Conservation (phyloP, 2,888 invertebrate genomes). For the Desoria tigrina region DNA sequence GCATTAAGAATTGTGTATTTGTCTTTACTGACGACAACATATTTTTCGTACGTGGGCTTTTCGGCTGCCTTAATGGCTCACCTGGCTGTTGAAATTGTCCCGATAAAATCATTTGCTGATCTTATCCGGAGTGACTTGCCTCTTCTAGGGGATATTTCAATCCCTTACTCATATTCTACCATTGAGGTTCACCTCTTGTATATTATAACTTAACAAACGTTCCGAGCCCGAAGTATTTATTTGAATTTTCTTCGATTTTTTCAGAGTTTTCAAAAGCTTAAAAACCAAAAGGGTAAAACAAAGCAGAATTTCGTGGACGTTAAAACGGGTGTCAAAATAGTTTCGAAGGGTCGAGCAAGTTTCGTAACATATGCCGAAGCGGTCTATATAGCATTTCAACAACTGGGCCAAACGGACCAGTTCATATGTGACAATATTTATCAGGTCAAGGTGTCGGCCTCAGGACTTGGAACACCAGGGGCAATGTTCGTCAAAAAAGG, state of each 20-base stretch:
- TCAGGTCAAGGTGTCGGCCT: background rate
- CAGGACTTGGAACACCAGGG: background rate
- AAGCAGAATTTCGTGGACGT: background rate
- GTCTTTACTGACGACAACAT: background rate
- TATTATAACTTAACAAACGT: too few relatives aligned
- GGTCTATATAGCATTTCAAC: background rate
- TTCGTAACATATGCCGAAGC: background rate
- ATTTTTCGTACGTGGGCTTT: background rate
- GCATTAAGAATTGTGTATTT: background rate
- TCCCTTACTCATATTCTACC: background rate
- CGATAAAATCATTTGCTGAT: conserved; percentile 1
- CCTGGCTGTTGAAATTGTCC: background rate
- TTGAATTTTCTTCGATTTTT: too few relatives aligned
- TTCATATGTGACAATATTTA: background rate
- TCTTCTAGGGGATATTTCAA: background rate
- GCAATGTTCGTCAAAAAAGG: background rate
- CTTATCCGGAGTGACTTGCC: background rate
- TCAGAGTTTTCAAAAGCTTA: too few relatives aligned
- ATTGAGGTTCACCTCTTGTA: background rate
- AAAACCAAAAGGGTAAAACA: background rate
- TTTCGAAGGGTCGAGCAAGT: background rate
- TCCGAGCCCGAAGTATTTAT: too few relatives aligned
- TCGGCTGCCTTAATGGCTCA: background rate
- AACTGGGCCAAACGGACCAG: background rate
- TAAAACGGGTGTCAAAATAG: background rate